phyloP scores from a whole-genome alignment of 2,113 vertebrate species.

The Lamprotornis superbus region DNA sequence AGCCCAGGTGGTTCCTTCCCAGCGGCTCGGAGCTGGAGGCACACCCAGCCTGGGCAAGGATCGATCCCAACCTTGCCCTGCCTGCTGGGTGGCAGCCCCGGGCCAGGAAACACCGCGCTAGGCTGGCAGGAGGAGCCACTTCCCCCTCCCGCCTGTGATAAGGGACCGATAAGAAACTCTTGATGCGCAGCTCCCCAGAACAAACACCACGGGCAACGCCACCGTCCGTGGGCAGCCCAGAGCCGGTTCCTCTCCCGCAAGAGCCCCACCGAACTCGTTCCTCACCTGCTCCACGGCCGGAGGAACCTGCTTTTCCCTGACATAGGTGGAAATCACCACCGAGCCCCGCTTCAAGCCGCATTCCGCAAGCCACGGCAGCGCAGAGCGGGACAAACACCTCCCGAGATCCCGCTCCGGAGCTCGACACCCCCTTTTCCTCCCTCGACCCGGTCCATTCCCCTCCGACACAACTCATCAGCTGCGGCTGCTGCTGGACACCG shows the following conservation, averaged over 20 bases:
- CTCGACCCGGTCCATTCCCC: background rate
- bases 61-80: background rate
- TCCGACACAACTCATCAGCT: accelerated
- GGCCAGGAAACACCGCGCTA: background rate
- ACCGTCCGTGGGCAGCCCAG: background rate
- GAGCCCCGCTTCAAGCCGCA: background rate
- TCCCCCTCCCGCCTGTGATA: background rate
- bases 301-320: background rate
- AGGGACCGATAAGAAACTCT: background rate
- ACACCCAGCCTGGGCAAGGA: background rate
- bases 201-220: background rate
- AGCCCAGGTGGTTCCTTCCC: background rate
- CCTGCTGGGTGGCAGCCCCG: background rate
- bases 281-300: background rate
- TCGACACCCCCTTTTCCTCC: accelerated
- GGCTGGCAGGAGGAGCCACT: background rate
- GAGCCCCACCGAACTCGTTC: background rate
- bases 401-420: background rate
- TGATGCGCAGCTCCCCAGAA: background rate
- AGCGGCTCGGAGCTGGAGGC: accelerated
- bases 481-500: background rate
- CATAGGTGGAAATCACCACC: accelerated
- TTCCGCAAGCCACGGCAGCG: background rate
- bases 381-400: background rate
- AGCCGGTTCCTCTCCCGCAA: background rate